Evolutionary conservation across 92 coral and sea anemone genomes (phyloP).

Genomic region (Phenganax stokvisi): DNA sequence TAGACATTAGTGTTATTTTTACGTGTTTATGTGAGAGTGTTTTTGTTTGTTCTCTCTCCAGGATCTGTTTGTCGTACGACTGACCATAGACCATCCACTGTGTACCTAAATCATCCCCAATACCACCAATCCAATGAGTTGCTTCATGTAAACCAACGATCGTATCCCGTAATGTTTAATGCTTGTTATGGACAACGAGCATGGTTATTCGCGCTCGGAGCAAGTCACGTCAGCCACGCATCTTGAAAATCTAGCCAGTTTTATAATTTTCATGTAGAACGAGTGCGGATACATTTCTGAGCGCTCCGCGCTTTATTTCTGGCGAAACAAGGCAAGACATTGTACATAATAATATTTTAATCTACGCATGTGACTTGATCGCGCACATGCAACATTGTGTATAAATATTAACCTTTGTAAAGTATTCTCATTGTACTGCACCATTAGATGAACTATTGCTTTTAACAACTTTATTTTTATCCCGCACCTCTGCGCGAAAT

Average conservation of each 20-base stretch:
- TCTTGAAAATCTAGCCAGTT: background rate
- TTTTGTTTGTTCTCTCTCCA: constrained; percentile 28
- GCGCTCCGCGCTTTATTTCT: too few species aligned
- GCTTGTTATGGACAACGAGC: constrained; percentile 19
- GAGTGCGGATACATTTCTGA: too few species aligned
- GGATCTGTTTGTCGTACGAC: constrained; percentile 35
- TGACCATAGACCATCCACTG: constrained; percentile 36
- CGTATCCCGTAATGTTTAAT: constrained; percentile 12
- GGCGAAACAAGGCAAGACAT: too few species aligned
- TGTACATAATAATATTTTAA: too few species aligned
- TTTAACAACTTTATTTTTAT: too few species aligned
- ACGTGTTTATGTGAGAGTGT: constrained; percentile 32
- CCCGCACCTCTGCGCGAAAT: too few species aligned
- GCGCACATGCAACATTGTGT: too few species aligned
- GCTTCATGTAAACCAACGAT: background rate
- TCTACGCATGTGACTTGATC: too few species aligned
- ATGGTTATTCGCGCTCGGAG: constrained; percentile 6
- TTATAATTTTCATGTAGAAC: background rate
- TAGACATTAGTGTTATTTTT: constrained; percentile 1
- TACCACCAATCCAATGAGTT: constrained; percentile 3
- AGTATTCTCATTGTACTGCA: too few species aligned
- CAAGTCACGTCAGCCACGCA: background rate
- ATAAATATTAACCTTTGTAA: too few species aligned
- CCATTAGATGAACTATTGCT: too few species aligned
- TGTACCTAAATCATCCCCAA: constrained; percentile 17